Evolutionary conservation across 1,140 invertebrate species (phyloP).

Genomic region (Drosophila santomea): DNA sequence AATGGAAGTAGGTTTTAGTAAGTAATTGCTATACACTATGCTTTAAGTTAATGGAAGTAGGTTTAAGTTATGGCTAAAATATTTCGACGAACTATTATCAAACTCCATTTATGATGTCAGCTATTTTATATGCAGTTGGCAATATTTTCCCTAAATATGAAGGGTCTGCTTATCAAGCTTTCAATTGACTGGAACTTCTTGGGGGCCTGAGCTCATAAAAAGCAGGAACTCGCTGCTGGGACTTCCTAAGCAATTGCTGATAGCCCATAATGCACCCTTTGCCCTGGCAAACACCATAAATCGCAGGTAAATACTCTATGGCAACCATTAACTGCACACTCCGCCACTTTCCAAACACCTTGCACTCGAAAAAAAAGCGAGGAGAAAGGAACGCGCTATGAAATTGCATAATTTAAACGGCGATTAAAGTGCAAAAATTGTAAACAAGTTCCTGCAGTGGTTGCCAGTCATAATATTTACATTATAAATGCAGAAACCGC

Average conservation of each 20-base stretch:
- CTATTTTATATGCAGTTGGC: no score
- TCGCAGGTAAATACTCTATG: slow-evolving; percentile 47
- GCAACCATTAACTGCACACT: slow-evolving; percentile 39
- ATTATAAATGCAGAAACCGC: slow-evolving; percentile 58
- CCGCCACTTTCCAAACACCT: slow-evolving; percentile 5
- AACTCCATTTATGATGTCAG: no score
- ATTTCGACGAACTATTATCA: no score
- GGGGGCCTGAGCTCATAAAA: slow-evolving; percentile 17
- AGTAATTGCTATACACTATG: no score
- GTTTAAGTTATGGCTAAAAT: no score
- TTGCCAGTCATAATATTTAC: slow-evolving; percentile 60
- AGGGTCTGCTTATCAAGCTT: neutral
- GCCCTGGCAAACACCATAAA: slow-evolving; percentile 26
- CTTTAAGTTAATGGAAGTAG: no score
- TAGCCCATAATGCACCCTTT: slow-evolving; percentile 23
- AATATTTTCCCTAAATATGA: no score
- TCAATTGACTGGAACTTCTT: neutral
- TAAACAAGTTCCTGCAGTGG: slow-evolving; percentile 74
- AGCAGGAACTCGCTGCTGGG: neutral
- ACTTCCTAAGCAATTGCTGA: slow-evolving; percentile 8
- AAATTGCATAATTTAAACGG: slow-evolving; percentile 72
- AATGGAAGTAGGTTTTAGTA: no score
- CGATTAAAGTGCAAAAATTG: slow-evolving; percentile 55
- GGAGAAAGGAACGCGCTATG: neutral
- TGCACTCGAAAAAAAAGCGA: neutral